Base-by-base conservation (phyloP, 1,140 invertebrate species). In the Drosophila sp. region DNA sequence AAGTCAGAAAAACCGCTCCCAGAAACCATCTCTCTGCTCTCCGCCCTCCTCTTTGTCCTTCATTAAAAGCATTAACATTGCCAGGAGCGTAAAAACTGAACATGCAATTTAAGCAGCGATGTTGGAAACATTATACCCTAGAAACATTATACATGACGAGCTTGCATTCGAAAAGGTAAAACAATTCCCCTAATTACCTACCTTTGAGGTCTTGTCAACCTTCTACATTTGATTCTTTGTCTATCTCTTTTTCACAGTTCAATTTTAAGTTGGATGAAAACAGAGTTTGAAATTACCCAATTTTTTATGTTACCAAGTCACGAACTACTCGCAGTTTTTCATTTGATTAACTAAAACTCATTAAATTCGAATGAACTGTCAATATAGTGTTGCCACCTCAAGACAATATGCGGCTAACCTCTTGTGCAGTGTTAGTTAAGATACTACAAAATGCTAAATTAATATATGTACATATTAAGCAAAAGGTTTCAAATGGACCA, bases 61-160 rank as follows among this genome's bases (percentile, higher is more conserved):
- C 71, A 70, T 87, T 82, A 76, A 85, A 82, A 79, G 83, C 83
- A 87, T 87, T 85, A 82, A 79, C 72, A 79, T 70, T 62, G 78
- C 78, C 75, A 57, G 66, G 70, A 74, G 65, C 72, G 77, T 66
- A 55, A 58, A 64, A 67, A 76, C 70, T 82, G 79, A 86, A 85
- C 74, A 81, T 85, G 81, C 81, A 85, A 85, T 82, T 82, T 81
- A 86, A 78, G 64, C 73, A 41, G 61, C 30, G 65, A 54, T 64
- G 72, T 44, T 64, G 60, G 10, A 1, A 50, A 50, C 17, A 17
- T 17, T 38, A 50, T 60, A 33, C 30, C 72, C 71, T 40, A 47
- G 38, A 55, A 66, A 44, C 40, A 41, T 33, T 4, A 10, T 1
- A 27, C 25, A 50, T 10, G 0, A 50, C 25, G 7, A 50, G 23